Evolutionary conservation across 2,797 vertebrate species (phyloP), one percentile per base, ranked within the genome.

Genomic region (Trematomus bernacchii): DNA sequence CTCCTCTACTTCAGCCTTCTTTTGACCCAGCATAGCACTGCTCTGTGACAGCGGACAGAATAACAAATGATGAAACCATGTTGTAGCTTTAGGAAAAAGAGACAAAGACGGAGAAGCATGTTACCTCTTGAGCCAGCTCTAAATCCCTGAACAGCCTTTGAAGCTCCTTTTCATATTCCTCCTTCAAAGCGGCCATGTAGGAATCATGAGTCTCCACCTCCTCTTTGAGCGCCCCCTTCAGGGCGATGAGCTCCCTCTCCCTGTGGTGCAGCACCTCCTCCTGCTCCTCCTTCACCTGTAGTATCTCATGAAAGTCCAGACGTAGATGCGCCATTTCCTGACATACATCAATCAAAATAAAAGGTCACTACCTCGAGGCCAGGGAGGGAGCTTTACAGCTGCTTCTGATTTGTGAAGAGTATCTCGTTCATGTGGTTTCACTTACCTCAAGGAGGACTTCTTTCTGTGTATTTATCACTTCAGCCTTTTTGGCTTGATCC

Each of bases 171-270:
- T 96, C 91, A 0, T 97, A 97, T 23, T 97, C 95, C 2, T 97
- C 96, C 89, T 96, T 98, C 68, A 99, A 94, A 53, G 90, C 94
- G 52, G 96, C 95, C 78, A 97, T 93, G 81, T 99, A 97, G 76
- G 89, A 92, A 54, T 98, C 97, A 0, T 98, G 98, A 55, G 92
- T 96, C 73, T 97, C 95, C 42, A 99, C 96, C 86, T 99, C 98
- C 53, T 98, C 98, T 79, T 98, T 96, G 43, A 99, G 90, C 1
- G 96, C 98, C 53, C 96, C 97, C 85, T 97, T 97, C 80, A 99
- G 92, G 76, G 96, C 97, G 0, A 78, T 95, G 67, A 99, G 96
- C 57, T 99, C 98, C 3, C 96, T 93, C 82, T 98, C 97, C 43
- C 94, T 94, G 71, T 91, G 95, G 57, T 91, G 94, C 83, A 99